Percentiles rank a stretch among this genome's conserved stretches.
Conservation (phyloP, 2,797 vertebrate genomes). For the Micrastur ruficollis region DNA sequence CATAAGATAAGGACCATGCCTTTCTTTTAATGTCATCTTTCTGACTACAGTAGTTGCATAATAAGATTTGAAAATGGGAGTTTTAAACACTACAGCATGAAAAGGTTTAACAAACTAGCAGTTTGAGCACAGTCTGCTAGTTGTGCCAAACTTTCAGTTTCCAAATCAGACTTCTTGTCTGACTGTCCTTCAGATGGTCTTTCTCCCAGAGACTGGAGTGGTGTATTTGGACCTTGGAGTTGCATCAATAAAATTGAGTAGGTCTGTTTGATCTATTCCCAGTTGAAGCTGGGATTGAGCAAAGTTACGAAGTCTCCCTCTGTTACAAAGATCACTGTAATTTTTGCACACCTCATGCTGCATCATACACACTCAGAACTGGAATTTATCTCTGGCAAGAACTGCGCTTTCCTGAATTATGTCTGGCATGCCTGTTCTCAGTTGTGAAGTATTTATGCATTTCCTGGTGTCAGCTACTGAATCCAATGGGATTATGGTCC, state of each 20-base stretch:
- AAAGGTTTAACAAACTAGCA: not conserved
- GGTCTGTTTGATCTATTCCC: not conserved
- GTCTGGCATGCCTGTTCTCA: not conserved
- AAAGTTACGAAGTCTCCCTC: not conserved
- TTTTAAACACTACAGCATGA: not conserved
- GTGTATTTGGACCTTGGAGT: not conserved
- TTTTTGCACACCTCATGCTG: constrained; percentile 12
- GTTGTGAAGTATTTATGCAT: constrained; percentile 14
- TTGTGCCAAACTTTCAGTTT: not conserved
- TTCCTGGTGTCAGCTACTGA: constrained; percentile 31
- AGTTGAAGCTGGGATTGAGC: not conserved
- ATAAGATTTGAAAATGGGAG: not conserved
- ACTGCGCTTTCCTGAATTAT: not conserved
- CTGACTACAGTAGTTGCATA: not conserved
- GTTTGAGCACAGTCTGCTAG: not conserved
- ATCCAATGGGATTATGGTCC: not conserved
- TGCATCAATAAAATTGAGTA: not conserved
- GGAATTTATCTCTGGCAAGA: constrained; percentile 29
- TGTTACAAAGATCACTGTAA: not conserved
- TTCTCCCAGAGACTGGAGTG: not conserved
- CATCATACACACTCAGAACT: not conserved
- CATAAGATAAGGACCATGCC: not conserved
- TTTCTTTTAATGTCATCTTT: not conserved
- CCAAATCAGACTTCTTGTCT: not conserved
- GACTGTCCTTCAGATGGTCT: not conserved